Base-by-base conservation (phyloP, 2,888 invertebrate species). In the Erebia ligea region DNA sequence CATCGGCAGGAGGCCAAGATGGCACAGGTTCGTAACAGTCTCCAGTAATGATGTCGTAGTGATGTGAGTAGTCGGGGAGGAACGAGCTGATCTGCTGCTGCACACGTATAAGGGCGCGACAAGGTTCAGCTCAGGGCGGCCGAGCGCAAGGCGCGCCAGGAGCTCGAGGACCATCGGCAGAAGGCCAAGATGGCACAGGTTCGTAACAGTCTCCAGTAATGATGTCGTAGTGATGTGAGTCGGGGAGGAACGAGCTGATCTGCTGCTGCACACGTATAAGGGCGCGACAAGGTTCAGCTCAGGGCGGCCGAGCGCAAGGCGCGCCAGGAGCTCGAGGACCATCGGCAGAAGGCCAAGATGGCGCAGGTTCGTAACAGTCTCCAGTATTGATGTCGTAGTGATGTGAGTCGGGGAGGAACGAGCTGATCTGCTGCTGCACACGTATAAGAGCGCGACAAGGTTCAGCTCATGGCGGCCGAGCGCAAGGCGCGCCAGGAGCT, bases 401-500 rank as follows among this genome's bases (percentile, higher is more conserved):
- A n/a, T n/a, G n/a, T n/a, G n/a, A n/a, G n/a, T n/a, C n/a, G n/a
- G n/a, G n/a, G n/a, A n/a, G n/a, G 88, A 98, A 98, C 81, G 99
- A 99, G 87, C 95, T 99, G 95, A 99, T 99, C 91, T 99, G 0
- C 89, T 99, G 13, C 92, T 99, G 75, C 99, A 99, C 86, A 98
- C 98, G 98, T 98, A 99, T 92, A 99, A 99, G 92, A 98, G 98
- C n/a, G 99, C 6, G 99, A 99, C 86, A 99, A 99, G 91, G 98
- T 98, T 58, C 98, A 98, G 90, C 94, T 99, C 70, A 98, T 99
- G 98, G 98, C 98, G 0, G 97, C 97, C 0, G 99, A 99, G 89
- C 96, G 98, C 81, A 98, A 98, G 91, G 95, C 97, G 1, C 91
- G 98, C 40, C 97, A 97, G 68, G 99, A 99, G 86, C 94, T 98